phyloP scores from a whole-genome alignment of 2,113 vertebrate genomes.

The Takifugu flavidus region DNA sequence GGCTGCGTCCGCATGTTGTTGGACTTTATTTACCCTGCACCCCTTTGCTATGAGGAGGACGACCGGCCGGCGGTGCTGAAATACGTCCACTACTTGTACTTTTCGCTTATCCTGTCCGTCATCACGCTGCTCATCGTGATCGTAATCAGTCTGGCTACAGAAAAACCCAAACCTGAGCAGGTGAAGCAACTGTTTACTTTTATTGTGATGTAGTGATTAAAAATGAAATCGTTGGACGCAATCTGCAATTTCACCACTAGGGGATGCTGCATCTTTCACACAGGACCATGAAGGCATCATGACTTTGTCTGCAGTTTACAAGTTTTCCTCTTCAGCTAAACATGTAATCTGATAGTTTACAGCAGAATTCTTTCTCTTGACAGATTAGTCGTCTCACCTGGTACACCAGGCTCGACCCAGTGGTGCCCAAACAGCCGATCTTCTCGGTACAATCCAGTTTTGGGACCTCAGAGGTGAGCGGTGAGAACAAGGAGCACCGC shows the following conservation, averaged over 20 bases:
- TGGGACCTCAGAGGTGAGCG: not conserved
- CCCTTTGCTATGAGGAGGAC: slow-evolving; percentile 83
- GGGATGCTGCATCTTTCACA: no score
- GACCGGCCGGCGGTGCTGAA: slow-evolving; percentile 78
- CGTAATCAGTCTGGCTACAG: slow-evolving; percentile 80
- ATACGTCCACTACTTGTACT: slow-evolving; percentile 91
- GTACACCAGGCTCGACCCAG: slow-evolving; percentile 80
- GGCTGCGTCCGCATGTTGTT: slow-evolving; percentile 83
- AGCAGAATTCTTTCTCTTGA: not conserved
- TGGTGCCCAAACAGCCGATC: slow-evolving; percentile 40
- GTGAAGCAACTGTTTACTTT: slow-evolving; percentile 58
- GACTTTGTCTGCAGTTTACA: no score
- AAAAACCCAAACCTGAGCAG: slow-evolving; percentile 73
- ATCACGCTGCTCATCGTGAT: slow-evolving; percentile 76
- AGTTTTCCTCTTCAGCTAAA: not conserved
- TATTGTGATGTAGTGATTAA: not conserved
- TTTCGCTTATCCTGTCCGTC: slow-evolving; percentile 83
- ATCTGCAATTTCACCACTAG: no score
- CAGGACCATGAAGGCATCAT: no score
- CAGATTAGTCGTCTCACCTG: slow-evolving; percentile 89
- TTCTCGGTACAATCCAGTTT: slow-evolving; percentile 24
- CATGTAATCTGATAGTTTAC: not conserved
- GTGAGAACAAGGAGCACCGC: slow-evolving; percentile 6
- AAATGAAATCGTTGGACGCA: no score
- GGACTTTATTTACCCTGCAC: slow-evolving; percentile 86